Evolutionary conservation across 2,113 vertebrate genomes (phyloP).

Genomic region (Salvelinus alpinus): DNA sequence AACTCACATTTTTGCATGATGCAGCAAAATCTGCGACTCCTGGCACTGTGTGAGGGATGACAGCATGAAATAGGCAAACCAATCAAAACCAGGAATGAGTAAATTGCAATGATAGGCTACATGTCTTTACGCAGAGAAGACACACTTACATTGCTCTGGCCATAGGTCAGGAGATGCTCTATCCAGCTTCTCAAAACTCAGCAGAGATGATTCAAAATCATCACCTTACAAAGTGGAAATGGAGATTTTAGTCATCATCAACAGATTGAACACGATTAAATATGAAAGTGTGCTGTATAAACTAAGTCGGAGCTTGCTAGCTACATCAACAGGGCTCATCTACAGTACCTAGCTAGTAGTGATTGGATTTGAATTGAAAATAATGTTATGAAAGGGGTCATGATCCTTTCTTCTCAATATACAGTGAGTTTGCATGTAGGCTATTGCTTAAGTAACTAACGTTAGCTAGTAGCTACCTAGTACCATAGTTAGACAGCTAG

Average conservation of each 20-base stretch:
- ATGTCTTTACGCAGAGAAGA: background rate
- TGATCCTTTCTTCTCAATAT: too few species aligned
- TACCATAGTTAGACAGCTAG: too few species aligned
- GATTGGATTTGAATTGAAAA: too few species aligned
- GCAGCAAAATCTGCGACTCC: slow-evolving; percentile 98
- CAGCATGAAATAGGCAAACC: background rate
- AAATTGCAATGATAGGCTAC: background rate
- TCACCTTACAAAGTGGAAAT: slow-evolving; percentile 67
- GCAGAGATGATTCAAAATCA: slow-evolving; percentile 89
- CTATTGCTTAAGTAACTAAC: too few species aligned
- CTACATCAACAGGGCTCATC: too few species aligned
- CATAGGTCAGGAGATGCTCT: slow-evolving; percentile 95
- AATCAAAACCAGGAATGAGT: background rate
- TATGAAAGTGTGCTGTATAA: background rate
- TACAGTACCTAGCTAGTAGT: too few species aligned
- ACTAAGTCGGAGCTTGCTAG: background rate
- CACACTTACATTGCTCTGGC: slow-evolving; percentile 91
- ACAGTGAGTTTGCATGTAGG: too few species aligned
- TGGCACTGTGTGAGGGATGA: slow-evolving; percentile 78
- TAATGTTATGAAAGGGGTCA: too few species aligned
- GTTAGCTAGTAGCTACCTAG: too few species aligned
- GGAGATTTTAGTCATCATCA: background rate
- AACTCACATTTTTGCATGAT: slow-evolving; percentile 97
- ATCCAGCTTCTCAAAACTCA: slow-evolving; percentile 97
- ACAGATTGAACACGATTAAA: background rate